phyloP scores from a whole-genome alignment of 2,797 vertebrate genomes.

The Pteronotus mesoamericanus region DNA sequence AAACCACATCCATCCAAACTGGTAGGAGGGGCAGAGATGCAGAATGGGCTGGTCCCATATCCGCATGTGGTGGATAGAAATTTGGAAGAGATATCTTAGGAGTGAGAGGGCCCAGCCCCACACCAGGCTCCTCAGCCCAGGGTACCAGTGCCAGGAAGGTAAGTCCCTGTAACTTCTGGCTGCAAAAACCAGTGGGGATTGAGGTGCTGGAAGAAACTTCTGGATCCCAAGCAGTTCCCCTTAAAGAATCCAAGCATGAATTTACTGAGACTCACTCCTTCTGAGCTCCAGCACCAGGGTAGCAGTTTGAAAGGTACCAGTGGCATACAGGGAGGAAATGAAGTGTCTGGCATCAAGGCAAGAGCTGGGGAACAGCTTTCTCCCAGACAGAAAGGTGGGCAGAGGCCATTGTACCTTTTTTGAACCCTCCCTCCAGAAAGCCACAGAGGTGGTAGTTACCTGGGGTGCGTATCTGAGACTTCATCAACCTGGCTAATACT shows the following conservation, averaged over 20 bases:
- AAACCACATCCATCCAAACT: background rate
- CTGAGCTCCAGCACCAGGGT: background rate
- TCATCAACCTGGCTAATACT: background rate
- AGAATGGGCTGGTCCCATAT: background rate
- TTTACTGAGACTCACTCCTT: background rate
- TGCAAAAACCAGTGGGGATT: background rate
- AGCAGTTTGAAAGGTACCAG: background rate
- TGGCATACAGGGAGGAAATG: background rate
- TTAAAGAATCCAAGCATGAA: background rate
- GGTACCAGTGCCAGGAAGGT: background rate
- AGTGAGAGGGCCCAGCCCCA: background rate
- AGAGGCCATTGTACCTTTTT: background rate
- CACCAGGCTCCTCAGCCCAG: background rate
- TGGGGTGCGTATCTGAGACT: background rate
- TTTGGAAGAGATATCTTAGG: background rate
- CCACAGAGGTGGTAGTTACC: background rate
- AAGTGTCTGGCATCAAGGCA: background rate
- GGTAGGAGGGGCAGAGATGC: too few species aligned
- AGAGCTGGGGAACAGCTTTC: background rate
- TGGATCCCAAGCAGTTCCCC: background rate
- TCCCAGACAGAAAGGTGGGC: background rate
- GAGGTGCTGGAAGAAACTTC: background rate
- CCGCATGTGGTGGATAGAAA: background rate
- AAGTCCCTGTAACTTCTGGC: background rate
- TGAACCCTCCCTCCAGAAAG: background rate